A percentile compares a stretch with the other conserved stretches of the same genome.
Evolutionary conservation across 2,888 invertebrate genomes (phyloP).

Genomic region (Dioctria linearis): DNA sequence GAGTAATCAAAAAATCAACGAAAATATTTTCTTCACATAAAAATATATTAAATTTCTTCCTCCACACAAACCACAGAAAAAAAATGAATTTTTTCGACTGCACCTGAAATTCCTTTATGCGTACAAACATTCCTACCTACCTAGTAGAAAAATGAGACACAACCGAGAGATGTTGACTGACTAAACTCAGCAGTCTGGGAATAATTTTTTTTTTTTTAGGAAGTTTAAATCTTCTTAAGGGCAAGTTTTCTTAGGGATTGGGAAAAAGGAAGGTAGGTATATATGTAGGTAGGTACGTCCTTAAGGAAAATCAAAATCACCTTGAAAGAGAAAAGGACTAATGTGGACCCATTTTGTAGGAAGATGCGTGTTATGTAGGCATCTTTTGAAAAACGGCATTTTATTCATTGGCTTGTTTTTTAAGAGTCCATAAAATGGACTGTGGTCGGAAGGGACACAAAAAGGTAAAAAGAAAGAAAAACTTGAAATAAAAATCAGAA

Average conservation of each 20-base stretch:
- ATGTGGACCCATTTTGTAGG: conserved; percentile 26
- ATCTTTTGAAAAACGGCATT: conserved; percentile 34
- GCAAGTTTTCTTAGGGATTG: conserved; percentile 3
- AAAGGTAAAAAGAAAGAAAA: no score
- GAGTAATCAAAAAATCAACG: conserved; percentile 48
- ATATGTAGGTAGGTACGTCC: no score
- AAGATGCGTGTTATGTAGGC: conserved; percentile 8
- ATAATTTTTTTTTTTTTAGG: conserved; percentile 24
- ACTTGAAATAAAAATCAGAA: no score
- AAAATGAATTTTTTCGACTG: conserved; percentile 32
- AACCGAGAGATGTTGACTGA: background rate
- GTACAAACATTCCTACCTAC: background rate
- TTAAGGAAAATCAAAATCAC: conserved; percentile 19
- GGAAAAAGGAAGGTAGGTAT: background rate
- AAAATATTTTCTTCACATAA: conserved; percentile 39
- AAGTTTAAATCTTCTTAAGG: conserved; percentile 32
- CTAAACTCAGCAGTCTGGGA: conserved; percentile 5
- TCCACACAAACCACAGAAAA: background rate
- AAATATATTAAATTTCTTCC: conserved; percentile 35
- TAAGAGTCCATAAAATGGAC: conserved; percentile 30
- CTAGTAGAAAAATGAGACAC: background rate
- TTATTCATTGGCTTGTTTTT: conserved; percentile 8
- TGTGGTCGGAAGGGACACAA: conserved; percentile 46
- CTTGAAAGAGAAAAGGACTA: conserved; percentile 2
- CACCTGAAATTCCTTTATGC: conserved; percentile 42